Conservation (phyloP, 2,113 vertebrate species). For the Cricetomys ansorgei region DNA sequence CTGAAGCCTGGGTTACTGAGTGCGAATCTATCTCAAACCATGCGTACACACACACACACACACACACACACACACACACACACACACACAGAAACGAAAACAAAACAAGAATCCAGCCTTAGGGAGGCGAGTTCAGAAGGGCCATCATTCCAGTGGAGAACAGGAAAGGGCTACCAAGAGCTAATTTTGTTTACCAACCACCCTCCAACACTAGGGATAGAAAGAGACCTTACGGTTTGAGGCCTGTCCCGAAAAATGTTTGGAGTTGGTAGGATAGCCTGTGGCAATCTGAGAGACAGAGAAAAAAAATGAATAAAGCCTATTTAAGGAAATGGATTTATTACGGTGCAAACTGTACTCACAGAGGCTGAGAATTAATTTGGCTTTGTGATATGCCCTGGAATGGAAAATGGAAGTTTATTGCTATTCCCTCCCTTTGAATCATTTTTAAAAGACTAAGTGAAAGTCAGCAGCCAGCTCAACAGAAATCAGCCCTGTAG, state of each 20-base stretch:
- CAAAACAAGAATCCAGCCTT: not conserved
- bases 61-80: not conserved
- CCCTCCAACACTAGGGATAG: fast-evolving
- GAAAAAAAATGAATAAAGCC: not conserved
- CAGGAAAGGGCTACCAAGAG: not conserved
- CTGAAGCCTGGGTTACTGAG: not conserved
- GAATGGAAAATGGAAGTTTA: slow-evolving; percentile 47
- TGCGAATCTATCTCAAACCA: not conserved
- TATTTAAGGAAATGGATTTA: slow-evolving; percentile 3
- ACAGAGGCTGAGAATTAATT: slow-evolving; percentile 45
- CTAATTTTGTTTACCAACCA: not conserved
- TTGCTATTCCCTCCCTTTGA: slow-evolving; percentile 42
- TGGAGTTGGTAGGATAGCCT: not conserved
- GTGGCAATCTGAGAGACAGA: not conserved
- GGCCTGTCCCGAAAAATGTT: not conserved
- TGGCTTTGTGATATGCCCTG: not conserved
- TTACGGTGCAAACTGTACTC: slow-evolving; percentile 22
- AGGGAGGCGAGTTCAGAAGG: not conserved
- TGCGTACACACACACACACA: not conserved
- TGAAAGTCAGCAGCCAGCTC: slow-evolving; percentile 51
- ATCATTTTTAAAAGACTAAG: slow-evolving; percentile 58
- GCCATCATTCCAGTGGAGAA: fast-evolving
- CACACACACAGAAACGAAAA: not conserved
- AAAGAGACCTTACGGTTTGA: not conserved
- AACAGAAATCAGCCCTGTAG: not conserved